Percentiles rank a stretch among this genome's conserved stretches.
Conservation (phyloP, 2,888 invertebrate genomes). For the Aquatica leii region DNA sequence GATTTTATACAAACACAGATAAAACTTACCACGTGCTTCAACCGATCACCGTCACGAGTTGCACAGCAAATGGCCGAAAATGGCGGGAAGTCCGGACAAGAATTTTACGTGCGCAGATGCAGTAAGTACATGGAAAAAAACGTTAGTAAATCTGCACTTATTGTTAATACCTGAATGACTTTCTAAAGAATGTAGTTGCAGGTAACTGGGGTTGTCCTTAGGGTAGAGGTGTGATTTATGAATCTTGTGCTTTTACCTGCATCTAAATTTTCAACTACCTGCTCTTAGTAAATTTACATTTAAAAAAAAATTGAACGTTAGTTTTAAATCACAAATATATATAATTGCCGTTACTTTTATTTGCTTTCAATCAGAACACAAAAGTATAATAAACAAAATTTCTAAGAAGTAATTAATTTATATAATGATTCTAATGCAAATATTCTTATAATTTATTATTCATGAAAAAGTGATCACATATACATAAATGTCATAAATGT, state of each 20-base stretch:
- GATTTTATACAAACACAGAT: conserved; percentile 20
- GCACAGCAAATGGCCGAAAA: conserved; percentile 44
- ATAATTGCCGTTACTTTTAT: no score
- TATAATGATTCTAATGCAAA: no score
- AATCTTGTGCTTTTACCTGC: not conserved
- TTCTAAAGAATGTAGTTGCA: conserved; percentile 28
- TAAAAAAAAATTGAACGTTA: not conserved
- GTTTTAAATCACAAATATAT: no score
- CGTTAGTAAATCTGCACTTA: conserved; percentile 7
- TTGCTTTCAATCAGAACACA: no score
- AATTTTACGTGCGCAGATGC: conserved; percentile 35
- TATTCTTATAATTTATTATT: no score
- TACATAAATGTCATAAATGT: no score
- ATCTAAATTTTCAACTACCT: not conserved
- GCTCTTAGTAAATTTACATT: not conserved
- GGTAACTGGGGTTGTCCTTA: conserved; percentile 19
- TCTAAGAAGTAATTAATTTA: no score
- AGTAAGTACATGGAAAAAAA: not conserved
- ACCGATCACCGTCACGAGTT: conserved; percentile 31
- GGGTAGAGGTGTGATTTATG: conserved; percentile 13
- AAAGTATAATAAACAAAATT: no score
- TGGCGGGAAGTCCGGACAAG: conserved; percentile 42
- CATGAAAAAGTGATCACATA: no score
- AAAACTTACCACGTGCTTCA: conserved; percentile 41
- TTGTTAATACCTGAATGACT: conserved; percentile 17